Evolutionary conservation across 2,888 invertebrate genomes (phyloP).

Genomic region (Euproctis similis): DNA sequence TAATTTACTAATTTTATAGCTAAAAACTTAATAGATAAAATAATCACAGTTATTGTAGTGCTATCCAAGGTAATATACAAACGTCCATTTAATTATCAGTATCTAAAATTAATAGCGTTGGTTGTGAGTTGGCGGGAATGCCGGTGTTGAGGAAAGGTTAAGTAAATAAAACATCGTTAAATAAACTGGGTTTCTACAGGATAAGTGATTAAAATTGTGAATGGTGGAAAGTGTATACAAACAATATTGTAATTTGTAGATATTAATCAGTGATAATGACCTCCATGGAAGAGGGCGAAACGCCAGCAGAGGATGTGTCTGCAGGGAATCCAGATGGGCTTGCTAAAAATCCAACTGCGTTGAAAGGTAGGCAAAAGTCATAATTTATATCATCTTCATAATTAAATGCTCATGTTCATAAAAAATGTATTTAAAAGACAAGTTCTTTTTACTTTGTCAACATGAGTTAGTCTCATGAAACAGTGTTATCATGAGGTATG

Average conservation of each 20-base stretch:
- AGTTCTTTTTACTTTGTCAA: neutral
- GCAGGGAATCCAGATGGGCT: constrained; percentile 77
- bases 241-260: constrained; percentile 6
- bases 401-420: too few relatives aligned
- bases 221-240: too few relatives aligned
- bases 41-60: too few relatives aligned
- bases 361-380: constrained; percentile 66
- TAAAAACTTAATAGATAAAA: too few relatives aligned
- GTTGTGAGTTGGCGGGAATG: constrained; percentile 45
- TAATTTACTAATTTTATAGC: too few relatives aligned
- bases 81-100: neutral
- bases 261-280: constrained; percentile 36
- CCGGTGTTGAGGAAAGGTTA: too few relatives aligned
- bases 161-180: too few relatives aligned
- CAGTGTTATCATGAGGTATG: too few relatives aligned
- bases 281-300: constrained; percentile 56
- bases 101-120: neutral
- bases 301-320: constrained; percentile 48
- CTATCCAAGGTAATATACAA: neutral
- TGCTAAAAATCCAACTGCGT: constrained; percentile 77
- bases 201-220: too few relatives aligned
- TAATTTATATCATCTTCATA: neutral
- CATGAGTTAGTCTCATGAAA: too few relatives aligned
- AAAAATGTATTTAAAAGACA: neutral
- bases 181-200: too few relatives aligned